Evolutionary conservation across 2,113 vertebrate species (phyloP), one percentile per base, ranked within the genome.

Genomic region (Sinocyclocheilus rhinocerous): DNA sequence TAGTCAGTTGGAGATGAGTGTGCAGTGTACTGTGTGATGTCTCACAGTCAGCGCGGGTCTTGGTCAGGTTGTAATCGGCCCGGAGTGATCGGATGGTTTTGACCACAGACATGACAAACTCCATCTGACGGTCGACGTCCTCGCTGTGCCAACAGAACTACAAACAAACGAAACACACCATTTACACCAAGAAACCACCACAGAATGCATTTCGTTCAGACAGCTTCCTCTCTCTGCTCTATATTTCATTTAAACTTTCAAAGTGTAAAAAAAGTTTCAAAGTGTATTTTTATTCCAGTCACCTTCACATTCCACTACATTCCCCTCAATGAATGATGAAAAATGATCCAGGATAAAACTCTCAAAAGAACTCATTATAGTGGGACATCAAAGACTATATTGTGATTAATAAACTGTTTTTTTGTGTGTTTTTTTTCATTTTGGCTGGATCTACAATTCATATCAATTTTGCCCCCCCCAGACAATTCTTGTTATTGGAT

Each of bases 61-160:
- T 96, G 75, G 95, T 97, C 85, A 98, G 96, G 92, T 96, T 97
- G 90, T 98, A 97, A 92, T 98, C 96, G 0, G 97, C 95, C 22
- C 97, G 94, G 57, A 97, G 95, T 0, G 96, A 97, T 4, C 97
- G 95, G 85, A 97, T 95, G 0, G 95, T 96, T 70, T 92, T 94
- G 10, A 97, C 93, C 85, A 97, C 94, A 11, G 93, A 94, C 92
- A 97, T 94, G 0, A 93, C 91, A 50, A 97, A 95, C 50, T 97
- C 97, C 77, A 97, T 93, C 78, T 95, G 89, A 0, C 89, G 90
- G 89, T 97, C 97, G 0, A 96, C 87, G 39, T 95, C 94, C 1
- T 95, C 93, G 10, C 95, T 95, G 88, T 94, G 93, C 97, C 97
- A 98, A 89, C 93, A 95, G 89, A 95, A 96, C 97, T 97, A 87